Base-by-base conservation (phyloP, 2,888 invertebrate genomes). In the Penaeus monodon region DNA sequence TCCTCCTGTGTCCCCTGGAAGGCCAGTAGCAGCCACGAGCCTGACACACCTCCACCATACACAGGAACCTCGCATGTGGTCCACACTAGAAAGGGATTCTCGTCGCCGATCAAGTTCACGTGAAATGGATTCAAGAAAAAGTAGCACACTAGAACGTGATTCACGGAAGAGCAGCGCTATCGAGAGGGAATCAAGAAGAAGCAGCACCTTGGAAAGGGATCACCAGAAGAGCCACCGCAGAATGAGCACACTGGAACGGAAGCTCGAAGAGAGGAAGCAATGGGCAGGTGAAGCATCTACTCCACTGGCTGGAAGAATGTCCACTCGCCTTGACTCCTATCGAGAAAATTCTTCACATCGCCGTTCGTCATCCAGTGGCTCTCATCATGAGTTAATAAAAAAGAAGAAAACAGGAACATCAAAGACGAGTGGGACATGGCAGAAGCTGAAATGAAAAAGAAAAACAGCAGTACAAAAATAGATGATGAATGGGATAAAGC, bases 401-500 rank as follows among this genome's bases (percentile, higher is more conserved):
- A 85, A 81, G 24, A 3, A 24, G 86, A 74, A 68, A 86, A 38
- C 24, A 33, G 49, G 24, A 57, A 29, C 0, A 68, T 83, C 14
- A 80, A 79, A 24, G 88, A 90, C 27, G 88, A 88, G 22, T 88
- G 88, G 88, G 83, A 88, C n/a, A 81, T 49, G 66, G 81, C 81
- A 22, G 85, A 84, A 64, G 65, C 64, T 22, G 84, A 87, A 44
- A 79, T 84, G 17, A 87, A 82, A 44, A 90, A 85, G 70, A 83
- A 68, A 29, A 68, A 29, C 74, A 65, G 49, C 22, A 44, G 24
- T n/a, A 80, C 57, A 49, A 49, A 17, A 24, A 57, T 84, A 24
- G 66, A 66, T 66, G 88, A 90, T 77, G 90, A 90, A 44, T 90
- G 90, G 90, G 90, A 90, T 20, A 88, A 70, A 33, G 88, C 88